phyloP scores from a whole-genome alignment of 2,797 vertebrate species.

The Oophaga sylvatica region DNA sequence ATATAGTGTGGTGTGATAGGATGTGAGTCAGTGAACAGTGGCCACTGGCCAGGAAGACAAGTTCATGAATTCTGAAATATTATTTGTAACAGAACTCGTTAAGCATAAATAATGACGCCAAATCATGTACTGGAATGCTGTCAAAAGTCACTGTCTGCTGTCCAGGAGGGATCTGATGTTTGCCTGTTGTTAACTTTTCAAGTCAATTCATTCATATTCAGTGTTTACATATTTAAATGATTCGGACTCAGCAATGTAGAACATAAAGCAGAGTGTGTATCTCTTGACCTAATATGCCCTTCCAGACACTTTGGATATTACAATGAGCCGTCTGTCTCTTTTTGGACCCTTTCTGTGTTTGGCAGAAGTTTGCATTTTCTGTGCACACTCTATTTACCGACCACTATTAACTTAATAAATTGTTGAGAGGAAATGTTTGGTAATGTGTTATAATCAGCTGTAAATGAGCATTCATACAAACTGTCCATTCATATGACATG shows the following conservation, averaged over 20 bases:
- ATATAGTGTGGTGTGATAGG: neutral
- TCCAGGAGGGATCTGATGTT: constrained; percentile 11
- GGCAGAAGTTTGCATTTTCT: constrained; percentile 29
- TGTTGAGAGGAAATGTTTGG: constrained; percentile 25
- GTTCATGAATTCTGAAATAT: neutral
- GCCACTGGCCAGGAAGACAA: neutral
- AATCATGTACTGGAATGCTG: neutral
- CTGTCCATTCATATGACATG: neutral
- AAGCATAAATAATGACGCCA: neutral
- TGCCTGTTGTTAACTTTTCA: constrained; percentile 27
- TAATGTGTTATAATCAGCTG: constrained; percentile 26
- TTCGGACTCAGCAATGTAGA: constrained; percentile 25
- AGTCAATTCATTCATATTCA: constrained; percentile 29
- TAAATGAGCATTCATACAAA: neutral
- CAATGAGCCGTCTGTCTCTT: constrained; percentile 22
- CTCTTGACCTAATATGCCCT: constrained; percentile 42
- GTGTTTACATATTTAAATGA: constrained; percentile 55
- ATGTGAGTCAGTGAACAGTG: neutral
- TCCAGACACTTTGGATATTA: constrained; percentile 20
- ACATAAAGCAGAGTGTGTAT: constrained; percentile 39
- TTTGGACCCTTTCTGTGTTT: constrained; percentile 19
- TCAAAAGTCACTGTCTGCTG: neutral
- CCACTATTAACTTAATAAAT: constrained; percentile 25
- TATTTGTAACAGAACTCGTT: neutral
- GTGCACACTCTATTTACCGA: constrained; percentile 20